These are phyloP conservation scores for Antennarius striatus DNA, from an alignment of 2,113 vertebrate species.

Conservation along the genomic window DNA sequence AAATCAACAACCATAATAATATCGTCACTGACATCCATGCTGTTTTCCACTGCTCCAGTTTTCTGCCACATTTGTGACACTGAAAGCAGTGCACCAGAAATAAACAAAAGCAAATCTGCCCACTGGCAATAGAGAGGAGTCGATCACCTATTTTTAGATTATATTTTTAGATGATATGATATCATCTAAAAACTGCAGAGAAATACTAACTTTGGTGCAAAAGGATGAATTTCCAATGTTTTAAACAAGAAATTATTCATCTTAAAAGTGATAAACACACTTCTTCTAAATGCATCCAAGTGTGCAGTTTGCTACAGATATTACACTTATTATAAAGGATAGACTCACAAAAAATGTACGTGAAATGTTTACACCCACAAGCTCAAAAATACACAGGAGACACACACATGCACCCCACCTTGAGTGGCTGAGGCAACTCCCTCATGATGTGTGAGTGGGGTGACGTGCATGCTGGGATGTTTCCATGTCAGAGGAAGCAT, in stretches of 20 bases:
- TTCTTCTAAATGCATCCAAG: too few species aligned
- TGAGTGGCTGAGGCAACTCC: neutral
- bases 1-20: neutral
- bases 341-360: neutral
- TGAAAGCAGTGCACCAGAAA: neutral
- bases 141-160: neutral
- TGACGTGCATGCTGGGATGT: conserved; percentile 5
- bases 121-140: neutral
- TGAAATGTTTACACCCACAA: neutral
- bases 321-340: neutral
- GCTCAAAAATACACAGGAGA: neutral
- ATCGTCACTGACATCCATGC: neutral
- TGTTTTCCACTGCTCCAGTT: neutral
- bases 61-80: neutral
- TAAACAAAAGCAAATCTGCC: neutral
- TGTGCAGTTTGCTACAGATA: too few species aligned
- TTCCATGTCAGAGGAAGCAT: conserved; percentile 13
- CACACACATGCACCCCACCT: neutral
- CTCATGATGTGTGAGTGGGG: neutral
- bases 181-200: too few species aligned
- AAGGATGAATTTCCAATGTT: neutral
- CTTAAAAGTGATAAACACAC: too few species aligned
- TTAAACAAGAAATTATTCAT: too few species aligned
- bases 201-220: too few species aligned
- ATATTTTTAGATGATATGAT: neutral